Percentiles rank a stretch among this genome's conserved stretches.
phyloP scores from a whole-genome alignment of 2,113 vertebrate genomes.

The Amazona vittata region DNA sequence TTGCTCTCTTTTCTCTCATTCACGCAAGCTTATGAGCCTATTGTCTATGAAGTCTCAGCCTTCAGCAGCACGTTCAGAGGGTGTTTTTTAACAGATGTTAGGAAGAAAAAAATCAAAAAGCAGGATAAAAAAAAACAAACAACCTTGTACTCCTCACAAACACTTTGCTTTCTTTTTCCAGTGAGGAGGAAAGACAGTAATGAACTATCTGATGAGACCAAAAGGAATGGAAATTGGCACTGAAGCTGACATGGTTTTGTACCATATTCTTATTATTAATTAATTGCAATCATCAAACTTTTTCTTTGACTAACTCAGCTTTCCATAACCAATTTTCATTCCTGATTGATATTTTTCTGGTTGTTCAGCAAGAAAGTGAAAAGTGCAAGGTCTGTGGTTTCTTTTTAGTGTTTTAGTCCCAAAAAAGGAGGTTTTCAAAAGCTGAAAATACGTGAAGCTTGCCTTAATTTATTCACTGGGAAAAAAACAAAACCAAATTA shows the following conservation, averaged over 20 bases:
- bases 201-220: not conserved
- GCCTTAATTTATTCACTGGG: not conserved
- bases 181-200: not conserved
- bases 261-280: conserved; percentile 15
- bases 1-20: conserved; percentile 34
- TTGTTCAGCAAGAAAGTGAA: conserved; percentile 11
- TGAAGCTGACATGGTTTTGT: not conserved
- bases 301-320: conserved; percentile 15
- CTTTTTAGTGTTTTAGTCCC: not conserved
- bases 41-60: not conserved
- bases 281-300: not conserved
- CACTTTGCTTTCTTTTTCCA: not conserved
- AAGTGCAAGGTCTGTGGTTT: not conserved
- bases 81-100: conserved; percentile 34
- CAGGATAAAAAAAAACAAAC: not conserved
- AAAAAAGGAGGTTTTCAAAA: conserved; percentile 15
- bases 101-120: not conserved
- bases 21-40: conserved; percentile 25
- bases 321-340: conserved; percentile 16
- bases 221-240: not conserved
- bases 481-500: not conserved
- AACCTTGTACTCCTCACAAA: not conserved
- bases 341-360: conserved; percentile 24
- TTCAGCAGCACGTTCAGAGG: conserved; percentile 12
- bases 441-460: not conserved